phyloP scores from a whole-genome alignment of 2,113 vertebrate genomes.

The Procavia capensis region DNA sequence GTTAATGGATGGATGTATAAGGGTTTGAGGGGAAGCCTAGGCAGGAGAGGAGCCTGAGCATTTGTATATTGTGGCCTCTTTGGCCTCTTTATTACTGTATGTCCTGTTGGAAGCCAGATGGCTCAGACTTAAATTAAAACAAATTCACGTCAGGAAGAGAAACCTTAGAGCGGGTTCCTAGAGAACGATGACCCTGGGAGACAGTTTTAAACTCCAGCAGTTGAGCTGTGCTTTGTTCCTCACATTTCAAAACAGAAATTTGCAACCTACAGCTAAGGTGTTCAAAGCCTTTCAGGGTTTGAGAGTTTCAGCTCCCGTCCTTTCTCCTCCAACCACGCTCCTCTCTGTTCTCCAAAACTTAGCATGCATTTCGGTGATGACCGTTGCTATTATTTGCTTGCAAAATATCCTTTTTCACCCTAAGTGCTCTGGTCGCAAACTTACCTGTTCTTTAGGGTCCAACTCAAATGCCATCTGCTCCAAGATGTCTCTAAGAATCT shows the following conservation, averaged over 20 bases:
- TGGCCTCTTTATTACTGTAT: conserved; percentile 10
- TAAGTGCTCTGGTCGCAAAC: neutral
- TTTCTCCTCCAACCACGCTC: neutral
- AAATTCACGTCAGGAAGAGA: conserved; percentile 49
- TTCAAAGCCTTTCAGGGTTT: neutral
- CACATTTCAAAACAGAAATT: conserved; percentile 16
- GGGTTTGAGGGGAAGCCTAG: neutral
- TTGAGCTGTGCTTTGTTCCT: neutral
- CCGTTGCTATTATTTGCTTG: neutral
- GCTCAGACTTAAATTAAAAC: conserved; percentile 55
- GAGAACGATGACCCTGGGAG: neutral
- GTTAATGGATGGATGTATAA: conserved; percentile 56
- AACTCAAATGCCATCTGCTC: neutral
- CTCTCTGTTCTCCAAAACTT: neutral
- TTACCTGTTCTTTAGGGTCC: neutral
- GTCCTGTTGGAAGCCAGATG: conserved; percentile 63
- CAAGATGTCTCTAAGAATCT: neutral
- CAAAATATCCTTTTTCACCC: neutral
- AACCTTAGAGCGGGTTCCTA: neutral
- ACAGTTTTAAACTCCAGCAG: neutral
- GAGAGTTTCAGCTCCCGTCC: neutral
- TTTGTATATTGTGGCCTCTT: neutral
- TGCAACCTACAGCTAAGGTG: neutral
- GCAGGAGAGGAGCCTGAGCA: neutral
- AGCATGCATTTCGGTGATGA: neutral